Percentiles rank a stretch among this genome's conserved stretches.
Conservation (phyloP, 1,140 invertebrate genomes). For the Acromyrmex echinatior region DNA sequence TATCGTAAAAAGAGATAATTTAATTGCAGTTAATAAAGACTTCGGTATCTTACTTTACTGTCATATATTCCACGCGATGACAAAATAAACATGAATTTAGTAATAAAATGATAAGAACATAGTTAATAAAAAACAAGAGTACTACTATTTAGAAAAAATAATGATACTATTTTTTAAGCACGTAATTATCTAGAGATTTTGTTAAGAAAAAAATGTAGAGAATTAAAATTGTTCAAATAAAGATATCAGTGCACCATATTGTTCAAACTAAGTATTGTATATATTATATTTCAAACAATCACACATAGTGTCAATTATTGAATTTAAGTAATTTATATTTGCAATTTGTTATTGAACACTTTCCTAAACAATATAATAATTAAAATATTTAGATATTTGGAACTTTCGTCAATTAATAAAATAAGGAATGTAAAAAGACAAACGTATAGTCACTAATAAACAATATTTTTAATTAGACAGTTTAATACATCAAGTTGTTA, state of each 20-base stretch:
- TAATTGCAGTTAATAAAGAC: background rate
- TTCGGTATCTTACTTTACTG: conserved; percentile 15
- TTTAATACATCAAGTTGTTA: background rate
- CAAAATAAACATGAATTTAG: background rate
- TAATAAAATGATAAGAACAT: too few relatives aligned
- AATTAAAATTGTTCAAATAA: background rate
- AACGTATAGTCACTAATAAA: background rate
- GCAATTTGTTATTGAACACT: background rate
- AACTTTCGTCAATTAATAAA: background rate
- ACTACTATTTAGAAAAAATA: background rate
- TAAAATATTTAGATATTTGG: background rate
- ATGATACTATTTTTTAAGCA: background rate
- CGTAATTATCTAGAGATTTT: background rate
- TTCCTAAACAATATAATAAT: background rate
- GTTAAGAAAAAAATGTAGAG: background rate
- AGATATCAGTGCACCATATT: background rate
- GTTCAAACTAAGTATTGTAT: background rate
- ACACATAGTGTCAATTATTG: background rate
- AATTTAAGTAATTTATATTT: background rate
- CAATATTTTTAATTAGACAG: background rate
- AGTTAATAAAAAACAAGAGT: background rate
- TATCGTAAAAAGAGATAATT: background rate
- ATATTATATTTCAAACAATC: background rate
- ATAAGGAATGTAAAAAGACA: background rate
- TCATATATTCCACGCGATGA: background rate